Evolutionary conservation across 2,888 invertebrate species (phyloP).

Genomic region (Nomada hirtipes): DNA sequence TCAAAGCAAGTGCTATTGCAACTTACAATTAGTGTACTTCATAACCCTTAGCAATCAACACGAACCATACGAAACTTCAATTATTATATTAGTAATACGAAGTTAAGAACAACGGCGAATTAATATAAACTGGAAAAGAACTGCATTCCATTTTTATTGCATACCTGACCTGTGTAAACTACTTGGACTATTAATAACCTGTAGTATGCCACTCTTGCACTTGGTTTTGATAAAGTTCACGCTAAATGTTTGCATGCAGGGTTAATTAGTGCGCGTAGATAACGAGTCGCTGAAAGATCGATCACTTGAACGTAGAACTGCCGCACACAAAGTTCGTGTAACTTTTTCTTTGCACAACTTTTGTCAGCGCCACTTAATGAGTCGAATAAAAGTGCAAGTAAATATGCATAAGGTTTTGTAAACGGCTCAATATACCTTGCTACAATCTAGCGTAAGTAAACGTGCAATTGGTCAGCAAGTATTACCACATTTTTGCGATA

Average conservation of each 20-base stretch:
- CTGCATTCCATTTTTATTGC: too few relatives aligned
- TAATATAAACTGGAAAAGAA: too few relatives aligned
- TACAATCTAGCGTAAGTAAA: slow-evolving; percentile 12
- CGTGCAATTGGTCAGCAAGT: slow-evolving; percentile 3
- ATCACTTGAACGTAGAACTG: not conserved
- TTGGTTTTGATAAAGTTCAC: slow-evolving; percentile 12
- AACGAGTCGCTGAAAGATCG: slow-evolving; percentile 35
- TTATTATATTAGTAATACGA: too few relatives aligned
- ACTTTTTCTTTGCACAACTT: slow-evolving; percentile 39
- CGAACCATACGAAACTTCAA: too few relatives aligned
- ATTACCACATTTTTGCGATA: slow-evolving; percentile 40
- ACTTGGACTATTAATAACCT: not conserved
- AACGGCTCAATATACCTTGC: slow-evolving; percentile 4
- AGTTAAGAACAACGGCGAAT: too few relatives aligned
- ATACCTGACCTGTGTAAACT: too few relatives aligned
- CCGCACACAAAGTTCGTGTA: not conserved
- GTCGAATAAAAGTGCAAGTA: slow-evolving; percentile 22
- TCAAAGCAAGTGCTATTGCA: too few relatives aligned
- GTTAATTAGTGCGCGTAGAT: slow-evolving; percentile 31
- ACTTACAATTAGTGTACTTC: too few relatives aligned
- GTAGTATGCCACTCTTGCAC: not conserved
- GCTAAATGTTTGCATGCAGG: slow-evolving; percentile 23
- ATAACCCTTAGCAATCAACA: too few relatives aligned
- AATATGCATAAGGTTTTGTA: slow-evolving; percentile 39
- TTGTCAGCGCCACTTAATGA: slow-evolving; percentile 40